Conservation (phyloP, 2,113 vertebrate species). For the Ploceus nigricollis region DNA sequence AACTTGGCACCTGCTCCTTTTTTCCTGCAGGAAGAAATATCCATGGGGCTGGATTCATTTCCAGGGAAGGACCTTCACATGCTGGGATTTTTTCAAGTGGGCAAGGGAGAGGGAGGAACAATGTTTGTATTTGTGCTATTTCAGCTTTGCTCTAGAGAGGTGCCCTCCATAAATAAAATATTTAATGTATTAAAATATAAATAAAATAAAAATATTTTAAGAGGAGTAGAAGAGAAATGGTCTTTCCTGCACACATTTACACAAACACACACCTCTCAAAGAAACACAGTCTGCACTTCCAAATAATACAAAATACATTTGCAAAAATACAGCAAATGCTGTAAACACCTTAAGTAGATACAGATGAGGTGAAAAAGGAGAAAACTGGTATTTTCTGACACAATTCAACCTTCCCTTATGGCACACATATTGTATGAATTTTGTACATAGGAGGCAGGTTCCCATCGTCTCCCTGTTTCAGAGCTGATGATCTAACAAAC, state of each 20-base stretch:
- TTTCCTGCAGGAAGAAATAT: not conserved
- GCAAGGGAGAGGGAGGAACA: not conserved
- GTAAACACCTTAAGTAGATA: not conserved
- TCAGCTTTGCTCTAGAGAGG: not conserved
- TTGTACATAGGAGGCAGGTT: not conserved
- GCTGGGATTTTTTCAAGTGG: not conserved
- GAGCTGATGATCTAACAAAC: not conserved
- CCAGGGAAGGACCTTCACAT: not conserved
- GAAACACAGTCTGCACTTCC: not conserved
- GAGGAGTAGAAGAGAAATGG: not conserved
- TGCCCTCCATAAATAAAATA: not conserved
- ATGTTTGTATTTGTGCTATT: not conserved
- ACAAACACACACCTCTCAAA: accelerated
- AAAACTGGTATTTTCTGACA: not conserved
- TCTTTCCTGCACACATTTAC: not conserved
- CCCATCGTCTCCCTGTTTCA: not conserved
- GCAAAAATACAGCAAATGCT: not conserved
- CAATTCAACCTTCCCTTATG: not conserved
- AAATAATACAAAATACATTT: not conserved
- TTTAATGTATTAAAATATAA: not conserved
- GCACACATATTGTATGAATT: not conserved
- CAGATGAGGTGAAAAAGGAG: not conserved
- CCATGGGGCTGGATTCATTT: not conserved
- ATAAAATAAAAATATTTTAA: not conserved
- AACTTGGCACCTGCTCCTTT: not conserved